A percentile compares a stretch with the other conserved stretches of the same genome.
Conservation (phyloP, 1,140 invertebrate genomes). For the Zaprionus capensis region DNA sequence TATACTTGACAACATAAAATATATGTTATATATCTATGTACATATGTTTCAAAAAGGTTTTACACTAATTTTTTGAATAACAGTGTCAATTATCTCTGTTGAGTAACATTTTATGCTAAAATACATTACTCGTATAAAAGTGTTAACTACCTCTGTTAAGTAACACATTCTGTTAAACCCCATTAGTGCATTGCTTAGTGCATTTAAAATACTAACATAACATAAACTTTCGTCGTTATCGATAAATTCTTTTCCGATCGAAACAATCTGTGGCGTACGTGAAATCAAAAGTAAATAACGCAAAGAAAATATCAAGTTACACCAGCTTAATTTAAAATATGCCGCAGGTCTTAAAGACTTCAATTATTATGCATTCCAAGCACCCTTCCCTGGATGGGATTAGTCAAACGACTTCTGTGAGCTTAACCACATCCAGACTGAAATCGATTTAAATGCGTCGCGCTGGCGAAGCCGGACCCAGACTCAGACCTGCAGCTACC, state of each 20-base stretch:
- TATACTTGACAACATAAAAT: no score
- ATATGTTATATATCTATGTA: no score
- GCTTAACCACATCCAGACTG: neutral
- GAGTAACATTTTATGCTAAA: no score
- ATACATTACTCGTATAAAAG: no score
- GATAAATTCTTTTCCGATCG: neutral
- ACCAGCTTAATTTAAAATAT: neutral
- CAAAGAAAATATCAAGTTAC: neutral
- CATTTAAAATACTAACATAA: neutral
- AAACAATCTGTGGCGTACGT: no score
- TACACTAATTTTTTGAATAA: no score
- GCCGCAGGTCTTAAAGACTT: neutral
- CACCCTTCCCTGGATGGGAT: neutral
- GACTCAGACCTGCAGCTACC: neutral
- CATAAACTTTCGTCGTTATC: neutral
- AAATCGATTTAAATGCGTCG: slow-evolving; percentile 10
- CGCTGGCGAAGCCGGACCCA: neutral
- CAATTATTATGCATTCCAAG: neutral
- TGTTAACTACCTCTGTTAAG: no score
- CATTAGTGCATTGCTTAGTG: no score
- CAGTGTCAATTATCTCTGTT: no score
- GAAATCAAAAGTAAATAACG: neutral
- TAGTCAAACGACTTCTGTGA: neutral
- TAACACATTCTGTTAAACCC: no score
- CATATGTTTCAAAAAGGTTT: no score